A percentile compares a stretch with the other conserved stretches of the same genome.
Evolutionary conservation across 2,888 invertebrate genomes (phyloP).

Genomic region (Melipona bicolor): DNA sequence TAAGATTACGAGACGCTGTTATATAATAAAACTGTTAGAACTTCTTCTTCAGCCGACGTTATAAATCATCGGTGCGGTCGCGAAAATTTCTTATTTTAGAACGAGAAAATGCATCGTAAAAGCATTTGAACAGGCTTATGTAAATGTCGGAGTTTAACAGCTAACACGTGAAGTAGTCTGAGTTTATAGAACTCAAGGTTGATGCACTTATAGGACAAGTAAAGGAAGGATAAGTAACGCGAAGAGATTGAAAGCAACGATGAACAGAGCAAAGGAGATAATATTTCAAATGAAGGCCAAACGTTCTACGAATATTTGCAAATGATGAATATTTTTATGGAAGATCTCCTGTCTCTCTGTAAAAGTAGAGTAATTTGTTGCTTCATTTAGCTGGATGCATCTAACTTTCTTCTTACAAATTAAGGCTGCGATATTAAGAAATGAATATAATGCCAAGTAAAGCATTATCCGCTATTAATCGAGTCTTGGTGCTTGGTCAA

Average conservation of each 20-base stretch:
- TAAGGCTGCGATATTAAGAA: not conserved
- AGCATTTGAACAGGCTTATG: not conserved
- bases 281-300: not conserved
- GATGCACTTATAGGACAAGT: not conserved
- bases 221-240: not conserved
- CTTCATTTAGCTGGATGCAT: not conserved
- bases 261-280: not conserved
- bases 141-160: not conserved
- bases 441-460: not conserved
- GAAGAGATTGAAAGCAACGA: not conserved
- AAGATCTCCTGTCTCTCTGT: not conserved
- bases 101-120: not conserved
- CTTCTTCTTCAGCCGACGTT: not conserved
- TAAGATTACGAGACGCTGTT: not conserved
- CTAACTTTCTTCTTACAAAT: constrained; percentile 3
- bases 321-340: not conserved
- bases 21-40: not conserved
- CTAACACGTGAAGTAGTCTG: not conserved
- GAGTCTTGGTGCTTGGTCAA: not conserved
- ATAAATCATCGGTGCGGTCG: not conserved
- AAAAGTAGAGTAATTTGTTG: not conserved
- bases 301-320: not conserved
- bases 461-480: not conserved
- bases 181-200: not conserved
- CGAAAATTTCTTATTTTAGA: not conserved